phyloP scores from a whole-genome alignment of 2,888 invertebrate genomes.

The Serripes groenlandicus region DNA sequence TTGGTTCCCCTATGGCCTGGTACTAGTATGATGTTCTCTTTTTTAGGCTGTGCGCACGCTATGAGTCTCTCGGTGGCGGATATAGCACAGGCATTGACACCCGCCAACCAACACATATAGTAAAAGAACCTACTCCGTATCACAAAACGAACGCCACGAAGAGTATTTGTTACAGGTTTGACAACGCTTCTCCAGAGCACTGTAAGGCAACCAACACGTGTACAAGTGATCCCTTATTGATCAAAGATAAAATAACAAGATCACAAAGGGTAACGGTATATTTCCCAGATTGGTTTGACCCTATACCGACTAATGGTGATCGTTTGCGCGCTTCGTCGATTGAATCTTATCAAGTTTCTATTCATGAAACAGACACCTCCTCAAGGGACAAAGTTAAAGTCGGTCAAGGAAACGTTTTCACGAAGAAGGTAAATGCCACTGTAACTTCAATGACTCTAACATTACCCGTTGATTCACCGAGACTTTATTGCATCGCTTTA shows the following conservation, averaged over 20 bases:
- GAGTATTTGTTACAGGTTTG: conserved; percentile 33
- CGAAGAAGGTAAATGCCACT: conserved; percentile 8
- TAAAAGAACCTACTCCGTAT: conserved; percentile 12
- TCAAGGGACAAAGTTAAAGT: neutral
- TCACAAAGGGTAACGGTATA: neutral
- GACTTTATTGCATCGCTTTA: conserved; percentile 57
- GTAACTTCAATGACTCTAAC: neutral
- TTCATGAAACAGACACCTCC: conserved; percentile 37
- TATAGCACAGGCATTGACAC: neutral
- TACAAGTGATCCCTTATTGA: conserved; percentile 27
- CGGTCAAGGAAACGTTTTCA: neutral
- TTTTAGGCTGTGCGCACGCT: conserved; percentile 25
- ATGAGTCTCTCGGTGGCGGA: conserved; percentile 24
- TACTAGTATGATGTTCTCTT: too few relatives aligned
- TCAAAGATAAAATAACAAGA: conserved; percentile 33
- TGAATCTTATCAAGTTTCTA: conserved; percentile 35
- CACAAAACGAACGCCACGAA: neutral
- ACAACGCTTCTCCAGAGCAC: conserved; percentile 31
- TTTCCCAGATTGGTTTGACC: conserved; percentile 59
- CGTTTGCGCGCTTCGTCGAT: conserved; percentile 38
- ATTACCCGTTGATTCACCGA: conserved; percentile 38
- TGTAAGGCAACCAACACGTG: conserved; percentile 17
- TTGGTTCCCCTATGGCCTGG: too few relatives aligned
- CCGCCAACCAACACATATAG: neutral
- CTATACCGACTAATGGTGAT: conserved; percentile 21